Conservation (phyloP, 2,113 vertebrate genomes). For the Neoarius graeffei region DNA sequence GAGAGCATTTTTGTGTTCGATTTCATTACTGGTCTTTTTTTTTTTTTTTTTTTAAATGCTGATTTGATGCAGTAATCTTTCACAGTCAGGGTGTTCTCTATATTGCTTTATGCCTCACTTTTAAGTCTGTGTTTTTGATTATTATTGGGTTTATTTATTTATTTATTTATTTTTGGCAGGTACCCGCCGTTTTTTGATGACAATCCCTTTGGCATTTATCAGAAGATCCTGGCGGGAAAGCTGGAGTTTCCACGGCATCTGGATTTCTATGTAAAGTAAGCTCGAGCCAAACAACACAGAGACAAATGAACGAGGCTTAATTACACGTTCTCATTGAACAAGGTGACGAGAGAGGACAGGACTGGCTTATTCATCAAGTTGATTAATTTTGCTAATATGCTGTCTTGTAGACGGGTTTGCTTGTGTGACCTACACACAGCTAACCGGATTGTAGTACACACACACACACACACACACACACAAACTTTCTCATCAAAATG, state of each 20-base stretch:
- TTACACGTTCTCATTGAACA: not conserved
- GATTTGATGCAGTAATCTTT: conserved; percentile 2
- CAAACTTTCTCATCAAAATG: not conserved
- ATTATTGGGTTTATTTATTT: not conserved
- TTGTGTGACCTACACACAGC: not conserved
- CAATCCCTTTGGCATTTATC: conserved; percentile 97
- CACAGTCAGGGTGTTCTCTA: not conserved
- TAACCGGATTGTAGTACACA: not conserved
- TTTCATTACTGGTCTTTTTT: not conserved
- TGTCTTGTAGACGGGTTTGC: not conserved
- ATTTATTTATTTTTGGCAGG: conserved; percentile 66
- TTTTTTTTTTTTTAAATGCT: not conserved
- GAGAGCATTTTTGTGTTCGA: not conserved
- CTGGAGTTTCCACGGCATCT: conserved; percentile 94
- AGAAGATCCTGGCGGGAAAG: conserved; percentile 94
- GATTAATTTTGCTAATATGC: not conserved
- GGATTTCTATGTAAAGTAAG: conserved; percentile 96
- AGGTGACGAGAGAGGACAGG: conserved; percentile 11
- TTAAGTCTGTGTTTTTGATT: not conserved
- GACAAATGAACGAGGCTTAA: conserved; percentile 1
- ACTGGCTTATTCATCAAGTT: not conserved
- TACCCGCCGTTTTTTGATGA: conserved; percentile 97
- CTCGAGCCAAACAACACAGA: conserved; percentile 14
- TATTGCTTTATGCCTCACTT: not conserved
- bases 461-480: not conserved